phyloP scores from a whole-genome alignment of 1,140 invertebrate genomes.

The Apis laboriosa region DNA sequence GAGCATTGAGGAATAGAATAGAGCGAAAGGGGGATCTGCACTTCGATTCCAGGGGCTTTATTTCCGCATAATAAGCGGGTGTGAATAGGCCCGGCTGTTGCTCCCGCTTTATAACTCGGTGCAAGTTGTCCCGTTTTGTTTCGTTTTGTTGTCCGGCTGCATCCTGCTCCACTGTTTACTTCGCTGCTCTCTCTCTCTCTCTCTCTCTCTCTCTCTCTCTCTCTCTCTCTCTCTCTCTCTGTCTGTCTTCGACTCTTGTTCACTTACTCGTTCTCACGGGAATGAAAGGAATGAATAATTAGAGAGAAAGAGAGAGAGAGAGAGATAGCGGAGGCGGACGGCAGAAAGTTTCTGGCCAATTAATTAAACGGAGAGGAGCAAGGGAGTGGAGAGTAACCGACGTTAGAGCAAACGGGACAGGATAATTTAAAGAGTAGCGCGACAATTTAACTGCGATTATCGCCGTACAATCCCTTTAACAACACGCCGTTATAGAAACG shows the following conservation, averaged over 20 bases:
- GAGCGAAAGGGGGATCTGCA: constrained; percentile 45
- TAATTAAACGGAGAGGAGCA: constrained; percentile 65
- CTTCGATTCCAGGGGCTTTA: constrained; percentile 71
- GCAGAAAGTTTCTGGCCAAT: constrained; percentile 70
- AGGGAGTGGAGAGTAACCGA: constrained; percentile 46
- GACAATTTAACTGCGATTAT: constrained; percentile 66
- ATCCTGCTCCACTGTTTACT: background rate
- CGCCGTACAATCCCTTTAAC: constrained; percentile 59
- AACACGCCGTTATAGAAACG: constrained; percentile 57
- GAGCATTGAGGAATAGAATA: constrained; percentile 7
- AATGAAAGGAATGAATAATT: constrained; percentile 71
- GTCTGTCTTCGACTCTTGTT: background rate
- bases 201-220: too few relatives aligned
- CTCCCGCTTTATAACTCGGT: constrained; percentile 69
- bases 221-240: constrained; percentile 23
- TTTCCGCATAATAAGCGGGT: constrained; percentile 73
- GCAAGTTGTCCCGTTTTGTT: constrained; percentile 68
- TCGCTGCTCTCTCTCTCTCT: background rate
- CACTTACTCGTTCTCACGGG: constrained; percentile 21
- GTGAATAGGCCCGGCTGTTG: constrained; percentile 72
- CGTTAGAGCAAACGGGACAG: constrained; percentile 51
- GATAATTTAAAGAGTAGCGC: constrained; percentile 60
- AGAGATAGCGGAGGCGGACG: constrained; percentile 37
- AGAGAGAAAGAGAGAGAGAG: constrained; percentile 15
- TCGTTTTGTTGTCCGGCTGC: constrained; percentile 69